Percentiles rank a stretch among this genome's conserved stretches.
phyloP scores from a whole-genome alignment of 2,888 invertebrate species.

The Criorhina ranunculi region DNA sequence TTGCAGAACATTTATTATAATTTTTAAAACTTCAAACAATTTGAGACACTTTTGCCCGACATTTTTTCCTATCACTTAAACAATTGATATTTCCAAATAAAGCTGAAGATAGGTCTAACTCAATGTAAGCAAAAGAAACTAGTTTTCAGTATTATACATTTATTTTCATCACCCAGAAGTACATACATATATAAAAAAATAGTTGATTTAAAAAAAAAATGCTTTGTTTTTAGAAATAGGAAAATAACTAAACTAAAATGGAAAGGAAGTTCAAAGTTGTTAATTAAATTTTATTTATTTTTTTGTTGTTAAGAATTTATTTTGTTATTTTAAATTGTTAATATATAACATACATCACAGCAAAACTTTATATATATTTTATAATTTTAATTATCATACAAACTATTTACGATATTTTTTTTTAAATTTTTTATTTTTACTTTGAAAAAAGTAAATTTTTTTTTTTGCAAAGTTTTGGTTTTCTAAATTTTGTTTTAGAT shows the following conservation, averaged over 20 bases:
- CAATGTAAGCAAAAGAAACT: conserved; percentile 24
- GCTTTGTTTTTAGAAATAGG: conserved; percentile 18
- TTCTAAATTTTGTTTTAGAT: conserved; percentile 46
- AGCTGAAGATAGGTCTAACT: conserved; percentile 14
- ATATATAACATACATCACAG: conserved; percentile 84
- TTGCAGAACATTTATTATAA: too few species aligned
- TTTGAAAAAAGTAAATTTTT: conserved; percentile 53
- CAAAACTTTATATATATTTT: conserved; percentile 83
- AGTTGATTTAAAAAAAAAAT: conserved; percentile 38
- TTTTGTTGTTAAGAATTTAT: conserved; percentile 65
- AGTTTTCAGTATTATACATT: conserved; percentile 17
- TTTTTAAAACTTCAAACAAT: too few species aligned
- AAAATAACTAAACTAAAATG: conserved; percentile 25
- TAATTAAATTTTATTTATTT: conserved; percentile 29
- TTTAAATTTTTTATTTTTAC: conserved; percentile 78
- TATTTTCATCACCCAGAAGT: conserved; percentile 38
- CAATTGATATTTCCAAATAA: conserved; percentile 38
- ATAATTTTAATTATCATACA: conserved; percentile 77
- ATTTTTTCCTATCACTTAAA: not conserved
- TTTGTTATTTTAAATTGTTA: conserved; percentile 80
- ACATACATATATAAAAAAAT: conserved; percentile 42
- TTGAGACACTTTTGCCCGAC: too few species aligned
- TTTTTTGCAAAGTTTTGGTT: conserved; percentile 44
- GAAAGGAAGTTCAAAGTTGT: conserved; percentile 35
- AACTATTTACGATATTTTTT: conserved; percentile 77